Base-by-base conservation (phyloP, 2,888 invertebrate species). In the Monochamus alternatus region DNA sequence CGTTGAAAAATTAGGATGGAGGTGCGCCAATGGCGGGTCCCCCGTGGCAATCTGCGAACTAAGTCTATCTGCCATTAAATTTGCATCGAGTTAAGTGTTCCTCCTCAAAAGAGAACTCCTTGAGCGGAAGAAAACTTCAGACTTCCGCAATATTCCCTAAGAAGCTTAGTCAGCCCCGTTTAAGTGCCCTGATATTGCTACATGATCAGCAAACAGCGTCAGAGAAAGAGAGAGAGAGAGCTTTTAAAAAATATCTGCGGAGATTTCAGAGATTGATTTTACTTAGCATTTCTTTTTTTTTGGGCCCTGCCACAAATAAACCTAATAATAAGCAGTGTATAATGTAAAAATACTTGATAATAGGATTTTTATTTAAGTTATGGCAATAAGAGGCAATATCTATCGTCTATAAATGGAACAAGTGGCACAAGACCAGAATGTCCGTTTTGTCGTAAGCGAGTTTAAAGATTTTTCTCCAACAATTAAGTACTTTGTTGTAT, bases 21-120 rank as follows among this genome's bases (percentile, higher is more conserved):
- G 73, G 59, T 60, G 47, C 75, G 70, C 59, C 76, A 64, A 81
- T 81, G 81, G 81, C 80, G 75, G 76, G 66, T 83, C 84, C 82
- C 85, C 75, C 62, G 83, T 75, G 84, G 84, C 83, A 83, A 82
- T 84, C 83, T 81, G 76, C 78, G 75, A 83, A 82, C 83, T 83
- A 82, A 83, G 81, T 85, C 85, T 86, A 85, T 86, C 59, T 87
- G 86, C 83, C 89, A 89, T 89, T 89, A 89, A 89, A 89, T 89
- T 89, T 89, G 89, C 89, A 89, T 89, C 86, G 86, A 88, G 87
- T 88, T 88, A 88, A 89, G 89, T 88, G 88, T 88, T 88, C 86
- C 84, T 84, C 82, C 82, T 86, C 84, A 86, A 87, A 86, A 85
- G 84, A 83, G 84, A 86, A 85, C 83, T 84, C 84, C 78, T 80